These are phyloP conservation scores for Salmo trutta DNA, from an alignment of 2,797 vertebrate species.

Conservation along the genomic window DNA sequence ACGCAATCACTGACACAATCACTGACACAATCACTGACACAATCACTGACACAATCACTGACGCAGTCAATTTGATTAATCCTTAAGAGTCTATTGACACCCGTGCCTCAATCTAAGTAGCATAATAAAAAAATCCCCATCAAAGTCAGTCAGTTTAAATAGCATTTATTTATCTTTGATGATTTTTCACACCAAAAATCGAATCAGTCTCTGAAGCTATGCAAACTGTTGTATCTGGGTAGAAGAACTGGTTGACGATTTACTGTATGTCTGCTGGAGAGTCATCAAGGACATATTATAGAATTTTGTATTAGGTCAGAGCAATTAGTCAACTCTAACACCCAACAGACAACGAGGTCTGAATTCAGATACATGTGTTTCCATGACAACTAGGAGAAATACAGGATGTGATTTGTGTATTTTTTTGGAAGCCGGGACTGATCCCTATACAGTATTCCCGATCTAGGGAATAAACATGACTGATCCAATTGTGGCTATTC, in stretches of 20 bases:
- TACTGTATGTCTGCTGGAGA: background rate
- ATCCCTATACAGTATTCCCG: no score
- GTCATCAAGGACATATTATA: background rate
- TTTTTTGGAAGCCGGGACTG: background rate
- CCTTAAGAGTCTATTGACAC: no score
- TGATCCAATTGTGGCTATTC: no score
- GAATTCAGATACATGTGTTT: slow-evolving; percentile 48
- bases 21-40: no score
- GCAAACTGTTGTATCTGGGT: background rate
- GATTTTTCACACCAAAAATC: background rate
- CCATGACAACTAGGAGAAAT: slow-evolving; percentile 52
- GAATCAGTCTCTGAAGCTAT: no score
- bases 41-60: no score
- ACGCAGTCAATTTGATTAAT: no score
- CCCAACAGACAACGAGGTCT: slow-evolving; percentile 9
- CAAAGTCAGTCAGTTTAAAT: no score
- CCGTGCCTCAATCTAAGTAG: no score
- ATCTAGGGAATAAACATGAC: no score
- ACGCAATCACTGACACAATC: no score
- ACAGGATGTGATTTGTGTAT: slow-evolving; percentile 4
- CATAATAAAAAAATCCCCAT: no score
- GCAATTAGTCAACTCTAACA: background rate
- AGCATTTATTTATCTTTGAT: background rate
- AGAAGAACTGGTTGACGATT: background rate
- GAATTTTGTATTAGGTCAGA: background rate